Evolutionary conservation across 2,113 vertebrate species (phyloP).

Genomic region (Sarotherodon lohbergeri): DNA sequence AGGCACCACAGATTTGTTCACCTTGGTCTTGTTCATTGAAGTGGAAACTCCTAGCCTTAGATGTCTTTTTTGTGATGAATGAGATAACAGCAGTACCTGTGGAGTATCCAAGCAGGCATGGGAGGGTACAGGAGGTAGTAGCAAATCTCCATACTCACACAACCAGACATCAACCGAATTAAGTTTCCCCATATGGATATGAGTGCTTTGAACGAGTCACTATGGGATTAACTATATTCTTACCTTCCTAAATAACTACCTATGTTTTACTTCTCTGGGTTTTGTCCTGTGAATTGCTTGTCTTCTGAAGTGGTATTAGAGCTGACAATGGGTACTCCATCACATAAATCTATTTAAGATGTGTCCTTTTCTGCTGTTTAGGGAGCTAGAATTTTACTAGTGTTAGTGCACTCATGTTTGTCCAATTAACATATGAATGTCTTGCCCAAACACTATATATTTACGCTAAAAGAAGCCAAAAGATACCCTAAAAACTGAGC

Average conservation of each 20-base stretch:
- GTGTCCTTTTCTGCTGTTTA: background rate
- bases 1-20: background rate
- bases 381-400: background rate
- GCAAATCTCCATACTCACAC: background rate
- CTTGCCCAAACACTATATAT: background rate
- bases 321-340: background rate
- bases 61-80: background rate
- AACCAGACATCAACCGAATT: background rate
- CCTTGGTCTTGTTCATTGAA: background rate
- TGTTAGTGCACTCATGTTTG: background rate
- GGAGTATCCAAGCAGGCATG: background rate
- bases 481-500: background rate
- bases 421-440: background rate
- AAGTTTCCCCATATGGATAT: background rate
- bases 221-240: background rate
- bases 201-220: background rate
- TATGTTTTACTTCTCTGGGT: background rate
- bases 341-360: background rate
- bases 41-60: background rate
- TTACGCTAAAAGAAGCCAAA: accelerated
- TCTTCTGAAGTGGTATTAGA: background rate
- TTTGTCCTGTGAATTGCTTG: background rate
- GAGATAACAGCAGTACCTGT: background rate
- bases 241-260: background rate
- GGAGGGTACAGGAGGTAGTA: background rate